phyloP scores from a whole-genome alignment of 2,888 invertebrate genomes.

The Drosophila incognita region DNA sequence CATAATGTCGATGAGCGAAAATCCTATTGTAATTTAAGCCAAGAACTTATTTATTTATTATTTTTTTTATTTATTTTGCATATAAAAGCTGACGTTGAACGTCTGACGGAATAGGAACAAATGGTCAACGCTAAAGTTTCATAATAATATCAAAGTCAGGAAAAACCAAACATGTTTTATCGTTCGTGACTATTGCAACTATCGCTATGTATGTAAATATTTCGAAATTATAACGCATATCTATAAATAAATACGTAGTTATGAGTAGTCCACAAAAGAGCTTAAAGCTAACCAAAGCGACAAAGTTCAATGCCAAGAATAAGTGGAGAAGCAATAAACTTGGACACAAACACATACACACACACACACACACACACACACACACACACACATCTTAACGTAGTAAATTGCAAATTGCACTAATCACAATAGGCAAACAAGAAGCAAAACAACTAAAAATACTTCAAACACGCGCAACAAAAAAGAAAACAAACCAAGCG shows the following conservation, averaged over 20 bases:
- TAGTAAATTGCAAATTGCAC: slow-evolving; percentile 57
- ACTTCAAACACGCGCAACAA: slow-evolving; percentile 68
- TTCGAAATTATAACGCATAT: neutral
- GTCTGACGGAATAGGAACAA: neutral
- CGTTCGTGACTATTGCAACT: neutral
- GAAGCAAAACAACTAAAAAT: slow-evolving; percentile 68
- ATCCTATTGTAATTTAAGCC: neutral
- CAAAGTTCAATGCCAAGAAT: slow-evolving; percentile 64
- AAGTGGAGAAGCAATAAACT: slow-evolving; percentile 40
- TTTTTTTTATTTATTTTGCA: neutral
- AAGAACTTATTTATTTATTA: neutral
- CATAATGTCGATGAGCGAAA: neutral
- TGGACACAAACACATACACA: slow-evolving; percentile 15
- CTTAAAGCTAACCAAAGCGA: slow-evolving; percentile 25
- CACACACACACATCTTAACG: slow-evolving; percentile 7
- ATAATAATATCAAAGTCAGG: neutral
- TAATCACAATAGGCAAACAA: slow-evolving; percentile 41
- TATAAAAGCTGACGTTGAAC: neutral
- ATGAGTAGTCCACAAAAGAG: neutral
- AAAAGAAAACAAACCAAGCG: slow-evolving; percentile 20
- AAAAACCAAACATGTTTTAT: too few relatives aligned
- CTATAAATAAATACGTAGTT: slow-evolving; percentile 7
- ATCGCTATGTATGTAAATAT: neutral
- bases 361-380: slow-evolving; percentile 12
- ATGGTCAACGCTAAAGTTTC: neutral